These are phyloP conservation scores for Nemotelus nigrinus DNA, from an alignment of 2,888 invertebrate species.

Conservation along the genomic window DNA sequence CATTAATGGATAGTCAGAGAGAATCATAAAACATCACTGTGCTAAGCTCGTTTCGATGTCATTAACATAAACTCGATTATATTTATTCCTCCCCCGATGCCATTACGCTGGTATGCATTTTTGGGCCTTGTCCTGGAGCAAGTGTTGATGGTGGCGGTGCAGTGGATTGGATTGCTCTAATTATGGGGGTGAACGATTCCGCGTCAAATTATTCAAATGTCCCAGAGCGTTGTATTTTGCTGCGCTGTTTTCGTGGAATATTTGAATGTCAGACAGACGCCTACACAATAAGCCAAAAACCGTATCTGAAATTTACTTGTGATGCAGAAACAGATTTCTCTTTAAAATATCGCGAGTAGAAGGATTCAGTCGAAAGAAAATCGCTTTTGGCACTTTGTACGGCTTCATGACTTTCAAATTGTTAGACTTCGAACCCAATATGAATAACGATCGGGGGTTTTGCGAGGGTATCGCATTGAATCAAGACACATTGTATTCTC, in stretches of 20 bases:
- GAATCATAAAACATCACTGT: conserved; percentile 33
- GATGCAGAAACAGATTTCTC: conserved; percentile 3
- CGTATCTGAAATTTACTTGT: conserved; percentile 17
- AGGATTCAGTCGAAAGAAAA: no score
- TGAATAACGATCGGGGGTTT: no score
- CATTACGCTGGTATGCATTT: conserved; percentile 6
- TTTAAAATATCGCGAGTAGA: no score
- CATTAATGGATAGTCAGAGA: conserved; percentile 37
- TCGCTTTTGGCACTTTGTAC: no score
- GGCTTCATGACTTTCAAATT: no score
- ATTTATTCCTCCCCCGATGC: conserved; percentile 39
- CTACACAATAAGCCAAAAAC: conserved; percentile 43
- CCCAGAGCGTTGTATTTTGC: conserved; percentile 48
- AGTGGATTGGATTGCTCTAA: conserved; percentile 35
- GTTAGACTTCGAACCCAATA: no score
- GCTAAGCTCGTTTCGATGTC: conserved; percentile 28
- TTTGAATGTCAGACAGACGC: conserved; percentile 48
- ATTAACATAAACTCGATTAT: conserved; percentile 41
- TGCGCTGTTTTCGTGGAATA: conserved; percentile 11
- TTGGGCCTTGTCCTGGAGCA: neutral
- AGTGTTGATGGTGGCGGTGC: neutral
- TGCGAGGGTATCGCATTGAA: no score
- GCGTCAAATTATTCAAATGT: conserved; percentile 50
- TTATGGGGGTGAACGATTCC: conserved; percentile 46
- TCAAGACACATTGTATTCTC: no score